Percentiles rank a stretch among this genome's conserved stretches.
These are phyloP conservation scores for Fragum whitleyi DNA, from an alignment of 2,888 invertebrate species.

Conservation along the genomic window DNA sequence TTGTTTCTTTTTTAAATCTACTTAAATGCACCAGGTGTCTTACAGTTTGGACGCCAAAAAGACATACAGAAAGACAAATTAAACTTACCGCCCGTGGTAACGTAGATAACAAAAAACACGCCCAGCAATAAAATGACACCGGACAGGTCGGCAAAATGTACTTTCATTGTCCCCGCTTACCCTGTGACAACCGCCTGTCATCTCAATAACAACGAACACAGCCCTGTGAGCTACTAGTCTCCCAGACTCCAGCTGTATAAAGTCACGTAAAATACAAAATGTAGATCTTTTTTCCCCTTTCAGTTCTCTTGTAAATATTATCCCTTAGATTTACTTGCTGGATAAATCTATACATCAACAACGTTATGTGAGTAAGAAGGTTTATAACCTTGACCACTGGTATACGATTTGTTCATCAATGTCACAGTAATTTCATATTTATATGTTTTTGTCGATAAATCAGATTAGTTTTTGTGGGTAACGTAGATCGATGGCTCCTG, in stretches of 20 bases:
- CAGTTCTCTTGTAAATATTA: too few relatives aligned
- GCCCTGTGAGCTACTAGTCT: background rate
- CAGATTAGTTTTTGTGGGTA: background rate
- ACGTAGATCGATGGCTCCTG: too few relatives aligned
- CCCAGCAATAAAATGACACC: background rate
- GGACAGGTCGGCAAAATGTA: slow-evolving; percentile 8
- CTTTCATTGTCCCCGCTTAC: slow-evolving; percentile 3
- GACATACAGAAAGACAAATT: too few relatives aligned
- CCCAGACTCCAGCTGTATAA: too few relatives aligned
- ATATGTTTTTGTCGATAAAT: background rate
- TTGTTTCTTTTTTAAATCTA: too few relatives aligned
- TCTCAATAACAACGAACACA: background rate
- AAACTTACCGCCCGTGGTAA: slow-evolving; percentile 14
- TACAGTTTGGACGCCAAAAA: too few relatives aligned
- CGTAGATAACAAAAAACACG: slow-evolving; percentile 14
- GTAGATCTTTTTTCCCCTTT: too few relatives aligned
- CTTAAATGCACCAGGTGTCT: too few relatives aligned
- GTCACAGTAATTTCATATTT: background rate
- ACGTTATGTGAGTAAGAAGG: background rate
- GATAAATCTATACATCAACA: too few relatives aligned
- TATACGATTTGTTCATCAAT: background rate
- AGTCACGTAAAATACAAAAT: too few relatives aligned
- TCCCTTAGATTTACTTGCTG: too few relatives aligned
- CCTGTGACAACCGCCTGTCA: background rate
- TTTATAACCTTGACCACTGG: background rate